These are phyloP conservation scores for Emydoidea blandingii DNA, from an alignment of 2,797 vertebrate species.

Conservation along the genomic window DNA sequence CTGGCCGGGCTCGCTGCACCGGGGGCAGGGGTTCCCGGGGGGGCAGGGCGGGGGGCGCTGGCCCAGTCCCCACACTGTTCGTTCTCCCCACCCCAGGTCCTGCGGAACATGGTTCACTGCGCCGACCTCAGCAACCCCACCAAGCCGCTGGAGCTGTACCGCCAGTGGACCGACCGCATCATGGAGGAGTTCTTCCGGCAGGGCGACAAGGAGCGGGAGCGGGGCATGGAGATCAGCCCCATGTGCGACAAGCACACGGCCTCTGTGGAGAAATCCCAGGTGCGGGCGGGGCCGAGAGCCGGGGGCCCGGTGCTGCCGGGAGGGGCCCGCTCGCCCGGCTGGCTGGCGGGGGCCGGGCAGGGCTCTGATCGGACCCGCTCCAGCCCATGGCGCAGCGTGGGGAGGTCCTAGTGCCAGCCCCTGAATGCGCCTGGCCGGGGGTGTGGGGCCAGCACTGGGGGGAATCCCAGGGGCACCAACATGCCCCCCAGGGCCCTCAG, in stretches of 20 bases:
- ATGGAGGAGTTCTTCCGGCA: conserved; percentile 97
- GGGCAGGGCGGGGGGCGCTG: no score
- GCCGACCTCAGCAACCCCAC: conserved; percentile 97
- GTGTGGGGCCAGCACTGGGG: not conserved
- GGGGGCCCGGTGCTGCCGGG: no score
- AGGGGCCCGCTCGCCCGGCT: no score
- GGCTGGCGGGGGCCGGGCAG: no score
- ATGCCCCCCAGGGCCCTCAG: not conserved
- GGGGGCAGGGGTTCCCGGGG: no score
- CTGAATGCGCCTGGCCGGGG: not conserved
- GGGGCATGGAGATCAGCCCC: conserved; percentile 96
- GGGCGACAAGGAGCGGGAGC: conserved; percentile 92
- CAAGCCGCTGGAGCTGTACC: conserved; percentile 92
- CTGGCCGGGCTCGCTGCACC: no score
- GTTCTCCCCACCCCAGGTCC: conserved; percentile 74
- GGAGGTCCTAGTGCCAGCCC: not conserved
- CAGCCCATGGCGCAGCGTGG: not conserved
- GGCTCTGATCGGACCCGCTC: no score
- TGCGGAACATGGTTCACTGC: conserved; percentile 96
- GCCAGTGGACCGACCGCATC: conserved; percentile 96
- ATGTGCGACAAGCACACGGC: conserved; percentile 98
- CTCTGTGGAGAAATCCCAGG: conserved; percentile 96
- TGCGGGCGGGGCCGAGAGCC: conserved; percentile 6
- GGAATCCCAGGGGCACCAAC: not conserved
- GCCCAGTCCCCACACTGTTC: not conserved